These are phyloP conservation scores for Pollenia angustigena DNA, from an alignment of 2,888 invertebrate genomes.

Conservation along the genomic window DNA sequence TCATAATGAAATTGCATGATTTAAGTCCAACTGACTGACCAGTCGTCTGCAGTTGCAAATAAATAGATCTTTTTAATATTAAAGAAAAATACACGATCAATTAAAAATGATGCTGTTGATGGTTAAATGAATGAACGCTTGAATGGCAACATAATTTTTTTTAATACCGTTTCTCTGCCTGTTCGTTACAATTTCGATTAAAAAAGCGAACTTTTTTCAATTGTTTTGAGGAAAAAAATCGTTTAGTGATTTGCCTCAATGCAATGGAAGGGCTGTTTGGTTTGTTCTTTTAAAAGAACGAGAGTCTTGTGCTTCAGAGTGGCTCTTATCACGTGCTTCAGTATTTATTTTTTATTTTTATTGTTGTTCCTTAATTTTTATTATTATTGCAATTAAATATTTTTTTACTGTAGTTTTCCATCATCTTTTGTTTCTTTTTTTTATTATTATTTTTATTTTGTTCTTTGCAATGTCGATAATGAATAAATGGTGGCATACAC, in stretches of 20 bases:
- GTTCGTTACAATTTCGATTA: not conserved
- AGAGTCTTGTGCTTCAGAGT: not conserved
- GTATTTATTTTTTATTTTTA: not conserved
- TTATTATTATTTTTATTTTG: not conserved
- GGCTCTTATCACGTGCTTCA: slow-evolving; percentile 60
- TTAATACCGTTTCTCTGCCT: not conserved
- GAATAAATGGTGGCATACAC: slow-evolving; percentile 2
- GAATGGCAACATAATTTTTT: slow-evolving; percentile 6
- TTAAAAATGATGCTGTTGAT: not conserved
- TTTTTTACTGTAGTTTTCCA: slow-evolving; percentile 59
- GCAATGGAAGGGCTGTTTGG: slow-evolving; percentile 1
- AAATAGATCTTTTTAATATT: not conserved
- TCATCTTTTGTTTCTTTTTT: slow-evolving; percentile 19
- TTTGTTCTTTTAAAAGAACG: not conserved
- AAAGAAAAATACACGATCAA: slow-evolving; percentile 24
- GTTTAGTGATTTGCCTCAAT: not conserved
- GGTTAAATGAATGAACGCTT: slow-evolving; percentile 8
- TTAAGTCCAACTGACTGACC: slow-evolving; percentile 13
- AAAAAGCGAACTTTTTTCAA: not conserved
- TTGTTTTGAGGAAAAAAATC: slow-evolving; percentile 1
- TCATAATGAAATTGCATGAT: slow-evolving; percentile 51
- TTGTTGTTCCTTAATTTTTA: not conserved
- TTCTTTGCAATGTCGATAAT: slow-evolving; percentile 36
- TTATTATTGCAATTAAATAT: slow-evolving; percentile 15
- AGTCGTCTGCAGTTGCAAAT: not conserved